Evolutionary conservation across 2,797 vertebrate species (phyloP).

Genomic region (Sylvilagus floridanus): DNA sequence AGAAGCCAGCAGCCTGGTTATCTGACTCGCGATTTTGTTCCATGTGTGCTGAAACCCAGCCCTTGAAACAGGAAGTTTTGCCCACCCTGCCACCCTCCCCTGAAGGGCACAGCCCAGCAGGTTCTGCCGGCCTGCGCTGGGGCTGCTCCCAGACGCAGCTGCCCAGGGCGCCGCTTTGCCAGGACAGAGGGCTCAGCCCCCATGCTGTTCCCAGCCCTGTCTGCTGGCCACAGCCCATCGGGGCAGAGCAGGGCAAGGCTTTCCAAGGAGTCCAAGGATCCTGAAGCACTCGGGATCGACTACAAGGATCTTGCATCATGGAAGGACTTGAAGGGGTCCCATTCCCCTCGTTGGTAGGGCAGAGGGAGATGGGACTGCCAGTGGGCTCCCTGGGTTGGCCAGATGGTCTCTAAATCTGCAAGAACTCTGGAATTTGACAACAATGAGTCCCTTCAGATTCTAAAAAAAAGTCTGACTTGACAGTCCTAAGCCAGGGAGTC

Average conservation of each 20-base stretch:
- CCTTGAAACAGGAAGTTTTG: conserved; percentile 66
- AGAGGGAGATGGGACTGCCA: conserved; percentile 8
- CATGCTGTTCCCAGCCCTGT: neutral
- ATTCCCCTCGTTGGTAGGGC: neutral
- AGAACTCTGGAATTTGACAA: conserved; percentile 71
- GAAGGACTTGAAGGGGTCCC: neutral
- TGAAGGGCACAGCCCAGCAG: neutral
- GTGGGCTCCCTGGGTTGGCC: conserved; percentile 53
- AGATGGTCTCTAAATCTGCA: conserved; percentile 68
- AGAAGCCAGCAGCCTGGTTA: conserved; percentile 29
- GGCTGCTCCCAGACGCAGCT: neutral
- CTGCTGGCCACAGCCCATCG: no score
- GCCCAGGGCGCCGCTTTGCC: neutral
- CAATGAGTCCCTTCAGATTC: conserved; percentile 71
- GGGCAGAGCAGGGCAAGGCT: neutral
- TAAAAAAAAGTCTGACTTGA: conserved; percentile 61
- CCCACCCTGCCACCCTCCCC: conserved; percentile 3
- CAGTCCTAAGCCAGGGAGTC: conserved; percentile 38
- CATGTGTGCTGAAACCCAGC: conserved; percentile 63
- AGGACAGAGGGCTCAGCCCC: neutral
- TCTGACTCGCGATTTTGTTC: conserved; percentile 1
- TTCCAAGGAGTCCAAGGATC: neutral
- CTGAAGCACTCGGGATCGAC: neutral
- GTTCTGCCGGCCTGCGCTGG: neutral
- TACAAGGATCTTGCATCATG: neutral